Conservation (phyloP, 2,888 invertebrate species). For the Philonicus albiceps region DNA sequence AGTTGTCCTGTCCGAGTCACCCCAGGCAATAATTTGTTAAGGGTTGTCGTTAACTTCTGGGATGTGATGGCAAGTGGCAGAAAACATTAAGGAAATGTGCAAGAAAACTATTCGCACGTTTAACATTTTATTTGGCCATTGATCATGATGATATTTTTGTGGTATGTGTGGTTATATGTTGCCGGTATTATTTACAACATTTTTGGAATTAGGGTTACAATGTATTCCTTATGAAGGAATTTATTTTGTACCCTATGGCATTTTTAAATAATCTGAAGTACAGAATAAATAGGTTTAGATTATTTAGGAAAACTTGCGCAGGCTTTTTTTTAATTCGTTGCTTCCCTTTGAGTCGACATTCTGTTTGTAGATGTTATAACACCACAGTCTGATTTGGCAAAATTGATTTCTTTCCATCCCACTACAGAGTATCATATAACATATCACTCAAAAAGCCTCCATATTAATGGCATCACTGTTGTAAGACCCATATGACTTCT, state of each 20-base stretch:
- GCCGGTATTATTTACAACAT: background rate
- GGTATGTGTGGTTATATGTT: background rate
- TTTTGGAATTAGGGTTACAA: background rate
- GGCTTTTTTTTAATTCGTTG: too few relatives aligned
- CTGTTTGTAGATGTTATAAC: too few relatives aligned
- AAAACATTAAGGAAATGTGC: background rate
- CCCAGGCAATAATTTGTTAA: background rate
- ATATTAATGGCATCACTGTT: too few relatives aligned
- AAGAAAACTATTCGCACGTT: background rate
- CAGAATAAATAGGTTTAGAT: too few relatives aligned
- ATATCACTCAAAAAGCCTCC: too few relatives aligned
- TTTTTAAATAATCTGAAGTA: too few relatives aligned
- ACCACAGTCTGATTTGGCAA: too few relatives aligned
- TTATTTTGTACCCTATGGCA: background rate
- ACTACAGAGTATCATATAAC: too few relatives aligned
- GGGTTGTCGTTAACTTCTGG: conserved; percentile 3
- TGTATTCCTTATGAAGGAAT: background rate
- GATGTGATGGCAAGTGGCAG: conserved; percentile 14
- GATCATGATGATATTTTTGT: background rate
- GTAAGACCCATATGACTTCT: too few relatives aligned
- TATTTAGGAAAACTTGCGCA: too few relatives aligned
- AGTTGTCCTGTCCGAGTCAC: background rate
- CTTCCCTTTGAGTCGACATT: too few relatives aligned
- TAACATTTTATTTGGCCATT: background rate
- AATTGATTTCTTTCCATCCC: too few relatives aligned